Percentiles rank a stretch among this genome's conserved stretches.
phyloP scores from a whole-genome alignment of 35 echinoderm and acorn worm genomes.

The Stichopus chloronotus region DNA sequence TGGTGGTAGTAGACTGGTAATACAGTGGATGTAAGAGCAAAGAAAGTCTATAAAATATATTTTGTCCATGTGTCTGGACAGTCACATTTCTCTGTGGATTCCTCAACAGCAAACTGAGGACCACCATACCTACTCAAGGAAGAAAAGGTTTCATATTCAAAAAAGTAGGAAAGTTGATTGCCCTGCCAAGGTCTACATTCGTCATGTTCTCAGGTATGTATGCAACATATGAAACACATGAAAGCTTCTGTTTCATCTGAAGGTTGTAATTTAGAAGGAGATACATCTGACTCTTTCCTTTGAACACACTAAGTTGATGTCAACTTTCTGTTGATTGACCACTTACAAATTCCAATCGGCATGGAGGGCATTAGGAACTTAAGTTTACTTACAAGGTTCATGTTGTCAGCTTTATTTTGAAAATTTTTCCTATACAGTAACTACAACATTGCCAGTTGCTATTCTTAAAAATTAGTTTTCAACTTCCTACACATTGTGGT shows the following conservation, averaged over 20 bases:
- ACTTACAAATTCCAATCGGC: background rate
- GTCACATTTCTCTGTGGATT: background rate
- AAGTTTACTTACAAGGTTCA: background rate
- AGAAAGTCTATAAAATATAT: no score
- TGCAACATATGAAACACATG: no score
- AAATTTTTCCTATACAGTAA: no score
- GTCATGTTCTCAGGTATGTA: slow-evolving; percentile 2
- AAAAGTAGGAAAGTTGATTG: background rate
- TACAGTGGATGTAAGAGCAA: no score
- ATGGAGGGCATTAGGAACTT: background rate
- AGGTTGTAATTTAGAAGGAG: background rate
- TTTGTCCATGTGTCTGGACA: no score
- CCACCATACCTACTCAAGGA: slow-evolving; percentile 5
- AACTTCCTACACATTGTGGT: no score
- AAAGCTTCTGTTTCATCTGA: background rate
- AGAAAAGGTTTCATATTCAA: slow-evolving; percentile 1
- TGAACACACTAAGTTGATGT: background rate
- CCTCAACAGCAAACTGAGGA: slow-evolving; percentile 5
- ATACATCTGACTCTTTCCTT: background rate
- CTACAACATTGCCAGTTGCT: no score
- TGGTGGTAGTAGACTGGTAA: no score
- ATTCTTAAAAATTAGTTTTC: no score
- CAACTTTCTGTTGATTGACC: background rate
- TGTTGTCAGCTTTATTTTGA: no score
- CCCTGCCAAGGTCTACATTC: slow-evolving; percentile 30